A percentile compares a stretch with the other conserved stretches of the same genome.
phyloP scores from a whole-genome alignment of 2,113 vertebrate species.

The Channa maculata region DNA sequence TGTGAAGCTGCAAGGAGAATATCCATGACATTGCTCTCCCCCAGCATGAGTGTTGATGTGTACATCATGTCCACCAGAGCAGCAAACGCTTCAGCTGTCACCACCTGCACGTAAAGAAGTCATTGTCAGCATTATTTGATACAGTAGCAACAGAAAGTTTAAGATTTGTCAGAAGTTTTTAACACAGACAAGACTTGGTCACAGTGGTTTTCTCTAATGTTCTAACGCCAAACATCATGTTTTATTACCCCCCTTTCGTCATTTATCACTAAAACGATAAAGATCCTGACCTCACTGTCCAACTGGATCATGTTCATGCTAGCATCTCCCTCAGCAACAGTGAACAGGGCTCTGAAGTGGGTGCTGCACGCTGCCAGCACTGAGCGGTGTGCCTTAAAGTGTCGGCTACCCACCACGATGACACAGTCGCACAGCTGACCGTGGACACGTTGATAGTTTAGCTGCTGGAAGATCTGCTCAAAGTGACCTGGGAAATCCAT shows the following conservation, averaged over 20 bases:
- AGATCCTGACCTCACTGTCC: conserved; percentile 88
- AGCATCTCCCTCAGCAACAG: conserved; percentile 92
- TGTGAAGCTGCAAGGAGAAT: conserved; percentile 95
- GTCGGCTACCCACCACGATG: conserved; percentile 93
- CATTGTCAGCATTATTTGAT: neutral
- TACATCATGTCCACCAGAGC: conserved; percentile 99
- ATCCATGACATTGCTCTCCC: conserved; percentile 99
- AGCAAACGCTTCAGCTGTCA: conserved; percentile 96
- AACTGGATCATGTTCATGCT: conserved; percentile 98
- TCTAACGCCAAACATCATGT: neutral
- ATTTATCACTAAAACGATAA: neutral
- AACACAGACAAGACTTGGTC: neutral
- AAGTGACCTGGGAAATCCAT: conserved; percentile 99
- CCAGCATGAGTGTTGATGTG: conserved; percentile 96
- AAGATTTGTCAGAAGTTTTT: neutral
- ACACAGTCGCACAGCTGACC: conserved; percentile 97
- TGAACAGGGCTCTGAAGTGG: conserved; percentile 95
- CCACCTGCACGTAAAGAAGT: conserved; percentile 77
- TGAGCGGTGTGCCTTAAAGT: conserved; percentile 96
- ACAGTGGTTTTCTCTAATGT: too few relatives aligned
- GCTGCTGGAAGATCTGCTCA: conserved; percentile 97
- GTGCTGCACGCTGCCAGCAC: conserved; percentile 97
- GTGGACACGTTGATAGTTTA: conserved; percentile 96
- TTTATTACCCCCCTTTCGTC: neutral
- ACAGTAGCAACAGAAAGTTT: neutral